Percentiles rank a stretch among this genome's conserved stretches.
Conservation (phyloP, 1,140 invertebrate species). For the Epicauta chinensis region DNA sequence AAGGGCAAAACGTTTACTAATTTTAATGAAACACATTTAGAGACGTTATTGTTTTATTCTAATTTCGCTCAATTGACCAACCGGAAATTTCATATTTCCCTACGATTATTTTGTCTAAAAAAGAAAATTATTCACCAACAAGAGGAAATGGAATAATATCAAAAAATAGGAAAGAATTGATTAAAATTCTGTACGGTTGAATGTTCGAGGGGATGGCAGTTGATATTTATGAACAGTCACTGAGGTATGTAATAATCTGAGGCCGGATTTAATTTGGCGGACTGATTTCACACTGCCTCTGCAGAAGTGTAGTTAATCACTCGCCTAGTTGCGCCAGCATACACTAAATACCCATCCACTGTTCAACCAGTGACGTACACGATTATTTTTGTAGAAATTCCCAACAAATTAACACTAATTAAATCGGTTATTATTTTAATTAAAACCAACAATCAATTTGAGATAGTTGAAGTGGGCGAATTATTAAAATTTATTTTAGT, state of each 20-base stretch:
- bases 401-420: neutral
- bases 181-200: too few relatives aligned
- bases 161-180: too few relatives aligned
- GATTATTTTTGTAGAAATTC: neutral
- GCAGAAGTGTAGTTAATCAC: slow-evolving; percentile 42
- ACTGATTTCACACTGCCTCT: slow-evolving; percentile 50
- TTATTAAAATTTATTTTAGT: neutral
- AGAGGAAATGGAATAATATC: too few relatives aligned
- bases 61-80: slow-evolving; percentile 15
- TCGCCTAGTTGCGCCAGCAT: slow-evolving; percentile 18
- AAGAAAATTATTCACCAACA: too few relatives aligned
- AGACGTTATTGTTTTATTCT: slow-evolving; percentile 29
- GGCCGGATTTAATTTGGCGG: slow-evolving; percentile 59
- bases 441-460: too few relatives aligned
- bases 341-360: slow-evolving; percentile 6
- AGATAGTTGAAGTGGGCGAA: too few relatives aligned
- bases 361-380: slow-evolving; percentile 10
- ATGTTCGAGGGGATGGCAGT: slow-evolving; percentile 1
- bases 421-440: too few relatives aligned
- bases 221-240: slow-evolving; percentile 58
- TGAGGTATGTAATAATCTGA: slow-evolving; percentile 62
- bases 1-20: slow-evolving; percentile 27
- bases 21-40: slow-evolving; percentile 28
- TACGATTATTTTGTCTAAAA: too few relatives aligned
- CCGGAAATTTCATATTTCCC: too few relatives aligned